phyloP scores from a whole-genome alignment of 2,888 invertebrate species.

The Phaedon cochleariae region DNA sequence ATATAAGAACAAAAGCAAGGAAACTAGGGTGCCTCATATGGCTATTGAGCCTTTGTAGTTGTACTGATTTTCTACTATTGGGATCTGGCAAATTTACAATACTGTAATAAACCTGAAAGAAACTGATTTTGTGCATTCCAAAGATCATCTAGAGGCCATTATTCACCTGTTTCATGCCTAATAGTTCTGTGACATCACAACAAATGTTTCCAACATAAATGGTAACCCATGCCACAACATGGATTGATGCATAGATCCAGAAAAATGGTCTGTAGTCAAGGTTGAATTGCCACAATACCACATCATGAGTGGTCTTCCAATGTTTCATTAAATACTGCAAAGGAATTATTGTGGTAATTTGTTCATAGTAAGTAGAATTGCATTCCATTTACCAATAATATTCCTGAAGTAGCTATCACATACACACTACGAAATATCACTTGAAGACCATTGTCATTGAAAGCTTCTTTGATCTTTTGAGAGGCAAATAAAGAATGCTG shows the following conservation, averaged over 20 bases:
- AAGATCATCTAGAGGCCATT: background rate
- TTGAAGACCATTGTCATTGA: conserved; percentile 60
- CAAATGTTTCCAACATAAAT: conserved; percentile 70
- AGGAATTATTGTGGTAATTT: background rate
- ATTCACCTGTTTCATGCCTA: conserved; percentile 68
- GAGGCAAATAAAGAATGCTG: conserved; percentile 69
- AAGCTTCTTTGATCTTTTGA: conserved; percentile 60
- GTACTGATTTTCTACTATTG: conserved; percentile 64
- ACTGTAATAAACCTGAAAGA: conserved; percentile 65
- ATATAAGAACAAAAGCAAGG: conserved; percentile 65
- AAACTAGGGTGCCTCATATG: conserved; percentile 74
- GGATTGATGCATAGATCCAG: conserved; percentile 64
- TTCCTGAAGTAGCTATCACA: conserved; percentile 62
- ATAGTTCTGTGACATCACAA: conserved; percentile 69
- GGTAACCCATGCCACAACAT: conserved; percentile 66
- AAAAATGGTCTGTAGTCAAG: conserved; percentile 62
- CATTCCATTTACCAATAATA: conserved; percentile 60
- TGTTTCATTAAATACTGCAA: conserved; percentile 63
- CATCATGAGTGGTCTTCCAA: conserved; percentile 64
- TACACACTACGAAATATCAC: conserved; percentile 64
- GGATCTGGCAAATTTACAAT: conserved; percentile 65
- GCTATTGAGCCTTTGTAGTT: conserved; percentile 64
- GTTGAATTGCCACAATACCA: conserved; percentile 67
- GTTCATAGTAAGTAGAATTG: too few species aligned
- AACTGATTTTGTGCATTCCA: background rate